These are phyloP conservation scores for Neocrepidodera transversa DNA, from an alignment of 2,888 invertebrate species.

Conservation along the genomic window DNA sequence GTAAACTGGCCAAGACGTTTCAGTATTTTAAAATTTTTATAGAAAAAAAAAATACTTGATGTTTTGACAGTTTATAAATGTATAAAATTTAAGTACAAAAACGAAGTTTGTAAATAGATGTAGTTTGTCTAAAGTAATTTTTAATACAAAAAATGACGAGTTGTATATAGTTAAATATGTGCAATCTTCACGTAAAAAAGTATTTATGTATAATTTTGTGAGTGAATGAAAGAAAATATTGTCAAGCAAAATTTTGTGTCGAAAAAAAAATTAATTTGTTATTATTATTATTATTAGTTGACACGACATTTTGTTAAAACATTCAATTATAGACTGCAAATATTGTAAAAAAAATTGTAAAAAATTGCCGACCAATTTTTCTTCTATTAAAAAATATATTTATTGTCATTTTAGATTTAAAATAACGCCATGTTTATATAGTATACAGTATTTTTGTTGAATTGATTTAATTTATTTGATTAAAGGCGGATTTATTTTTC, in stretches of 20 bases:
- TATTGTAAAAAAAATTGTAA: conserved; percentile 46
- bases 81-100: conserved; percentile 60
- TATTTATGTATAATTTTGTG: conserved; percentile 45
- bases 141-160: conserved; percentile 53
- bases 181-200: conserved; percentile 52
- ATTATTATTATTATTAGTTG: too few relatives aligned
- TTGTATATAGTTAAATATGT: conserved; percentile 54
- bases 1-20: conserved; percentile 47
- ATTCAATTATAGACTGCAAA: conserved; percentile 44
- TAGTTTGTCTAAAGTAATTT: conserved; percentile 56
- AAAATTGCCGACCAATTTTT: conserved; percentile 48
- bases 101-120: conserved; percentile 58
- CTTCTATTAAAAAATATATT: conserved; percentile 38
- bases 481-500: conserved; percentile 28
- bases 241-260: conserved; percentile 10
- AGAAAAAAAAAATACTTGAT: conserved; percentile 41
- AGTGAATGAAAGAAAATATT: conserved; percentile 32
- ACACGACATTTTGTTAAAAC: neutral
- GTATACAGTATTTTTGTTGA: conserved; percentile 41
- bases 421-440: conserved; percentile 39
- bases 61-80: conserved; percentile 50
- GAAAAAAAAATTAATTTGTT: too few relatives aligned
- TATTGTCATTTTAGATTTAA: conserved; percentile 30
- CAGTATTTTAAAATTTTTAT: conserved; percentile 49
- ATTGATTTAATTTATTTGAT: conserved; percentile 37